Evolutionary conservation across 1,140 invertebrate genomes (phyloP).

Genomic region (Drosophila sp.): DNA sequence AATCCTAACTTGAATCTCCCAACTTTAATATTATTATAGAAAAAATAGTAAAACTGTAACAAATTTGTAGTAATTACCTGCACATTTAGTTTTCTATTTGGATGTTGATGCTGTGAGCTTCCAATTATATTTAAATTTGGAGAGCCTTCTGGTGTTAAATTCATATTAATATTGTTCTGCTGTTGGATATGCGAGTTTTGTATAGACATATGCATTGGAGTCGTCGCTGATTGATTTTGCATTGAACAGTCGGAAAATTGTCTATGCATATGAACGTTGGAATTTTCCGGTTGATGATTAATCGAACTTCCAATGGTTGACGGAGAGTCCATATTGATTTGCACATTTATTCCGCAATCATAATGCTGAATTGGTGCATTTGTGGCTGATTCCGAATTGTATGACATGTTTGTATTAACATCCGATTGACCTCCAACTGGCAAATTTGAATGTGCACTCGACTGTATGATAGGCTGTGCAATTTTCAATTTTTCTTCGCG

Average conservation of each 20-base stretch:
- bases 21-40: too few relatives aligned
- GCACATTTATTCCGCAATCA: conserved; percentile 93
- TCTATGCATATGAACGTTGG: conserved; percentile 85
- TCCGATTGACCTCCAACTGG: conserved; percentile 59
- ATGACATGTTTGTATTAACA: conserved; percentile 64
- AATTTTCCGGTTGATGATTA: conserved; percentile 90
- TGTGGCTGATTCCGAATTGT: conserved; percentile 73
- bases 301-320: conserved; percentile 94
- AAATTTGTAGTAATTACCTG: conserved; percentile 76
- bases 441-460: conserved; percentile 52
- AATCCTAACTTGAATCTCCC: too few relatives aligned
- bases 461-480: conserved; percentile 56
- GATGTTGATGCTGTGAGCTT: conserved; percentile 69
- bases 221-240: conserved; percentile 86
- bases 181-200: conserved; percentile 80
- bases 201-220: conserved; percentile 86
- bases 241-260: conserved; percentile 88
- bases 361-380: conserved; percentile 92
- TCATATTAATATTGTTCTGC: conserved; percentile 74
- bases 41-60: too few relatives aligned
- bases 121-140: conserved; percentile 73
- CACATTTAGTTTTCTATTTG: conserved; percentile 69
- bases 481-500: conserved; percentile 65
- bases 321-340: conserved; percentile 93
- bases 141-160: conserved; percentile 60